Base-by-base conservation (phyloP, 1,140 invertebrate genomes). In the Cydia strobilella region DNA sequence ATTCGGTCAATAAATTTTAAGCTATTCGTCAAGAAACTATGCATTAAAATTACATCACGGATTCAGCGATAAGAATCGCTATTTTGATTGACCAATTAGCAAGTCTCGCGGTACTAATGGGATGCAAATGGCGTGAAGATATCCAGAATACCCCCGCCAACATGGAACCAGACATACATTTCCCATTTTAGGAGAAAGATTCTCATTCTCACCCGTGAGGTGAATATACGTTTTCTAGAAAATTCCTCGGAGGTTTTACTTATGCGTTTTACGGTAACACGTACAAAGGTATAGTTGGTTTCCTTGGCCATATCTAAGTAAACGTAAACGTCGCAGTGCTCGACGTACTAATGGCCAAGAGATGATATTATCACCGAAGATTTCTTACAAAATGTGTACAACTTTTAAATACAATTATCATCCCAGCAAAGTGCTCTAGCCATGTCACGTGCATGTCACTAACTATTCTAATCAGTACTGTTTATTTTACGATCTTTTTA, bases 401-500 rank as follows among this genome's bases (percentile, higher is more conserved):
- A 13, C 42, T 1, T 42, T 42, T 12, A 51, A 51, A 51, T 18
- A 51, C 45, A 13, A 54, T 5, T 59, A 59, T 59, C 9, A 59
- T 23, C 2, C n/a, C 20, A 59, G n/a, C 20, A 59, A 9, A 23
- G 18, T 20, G 54, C 1, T 59, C 20, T 7, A n/a, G 18, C 54
- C 7, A 59, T 59, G 54, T 9, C 20, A 23, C 54, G 6, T 7
- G 20, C 7, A 59, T 59, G 54, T 9, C 20, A 23, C 54, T 59
- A 59, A 59, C 20, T 59, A 59, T 23, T 23, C 54, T 59, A 59
- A 59, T 59, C 54, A 59, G 54, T 23, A 59, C 20, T 51, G n/a
- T 59, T 59, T 59, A 59, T 59, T 59, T 23, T 59, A 59, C 54
- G 54, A 59, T 59, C 54, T 59, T 59, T 59, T 59, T 59, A 59